Conservation (phyloP, 2,888 invertebrate genomes). For the Ametastegia equiseti region DNA sequence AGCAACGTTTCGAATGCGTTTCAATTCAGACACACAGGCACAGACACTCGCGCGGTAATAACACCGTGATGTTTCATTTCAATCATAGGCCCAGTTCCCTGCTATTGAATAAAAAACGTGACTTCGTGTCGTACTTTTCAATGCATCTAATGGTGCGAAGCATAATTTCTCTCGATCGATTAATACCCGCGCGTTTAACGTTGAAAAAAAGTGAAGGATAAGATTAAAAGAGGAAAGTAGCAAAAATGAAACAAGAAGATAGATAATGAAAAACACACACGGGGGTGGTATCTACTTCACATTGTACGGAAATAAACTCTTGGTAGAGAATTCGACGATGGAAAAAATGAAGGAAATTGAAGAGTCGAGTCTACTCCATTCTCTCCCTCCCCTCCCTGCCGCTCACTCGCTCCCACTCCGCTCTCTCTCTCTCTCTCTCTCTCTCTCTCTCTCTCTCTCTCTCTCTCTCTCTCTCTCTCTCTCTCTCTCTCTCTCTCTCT, state of each 20-base stretch:
- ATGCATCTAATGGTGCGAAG: neutral
- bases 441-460: neutral
- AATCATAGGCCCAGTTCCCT: neutral
- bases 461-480: neutral
- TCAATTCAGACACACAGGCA: too few relatives aligned
- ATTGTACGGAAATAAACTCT: slow-evolving; percentile 29
- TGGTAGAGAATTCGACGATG: neutral
- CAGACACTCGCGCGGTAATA: neutral
- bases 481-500: neutral
- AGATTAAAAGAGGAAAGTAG: too few relatives aligned
- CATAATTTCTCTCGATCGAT: slow-evolving; percentile 31
- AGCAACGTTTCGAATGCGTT: neutral
- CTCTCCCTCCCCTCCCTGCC: neutral
- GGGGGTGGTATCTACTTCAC: neutral
- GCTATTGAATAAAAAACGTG: neutral
- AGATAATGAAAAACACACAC: neutral
- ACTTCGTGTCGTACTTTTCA: slow-evolving; percentile 21
- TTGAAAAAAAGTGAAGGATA: neutral
- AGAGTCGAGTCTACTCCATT: slow-evolving; percentile 15
- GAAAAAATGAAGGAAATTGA: slow-evolving; percentile 23
- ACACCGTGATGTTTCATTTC: neutral
- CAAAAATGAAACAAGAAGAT: neutral
- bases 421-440: slow-evolving; percentile 3
- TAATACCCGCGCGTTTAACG: neutral
- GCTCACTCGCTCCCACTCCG: neutral